A percentile compares a stretch with the other conserved stretches of the same genome.
phyloP scores from a whole-genome alignment of 2,113 vertebrate genomes.

The Pardalotus punctatus region DNA sequence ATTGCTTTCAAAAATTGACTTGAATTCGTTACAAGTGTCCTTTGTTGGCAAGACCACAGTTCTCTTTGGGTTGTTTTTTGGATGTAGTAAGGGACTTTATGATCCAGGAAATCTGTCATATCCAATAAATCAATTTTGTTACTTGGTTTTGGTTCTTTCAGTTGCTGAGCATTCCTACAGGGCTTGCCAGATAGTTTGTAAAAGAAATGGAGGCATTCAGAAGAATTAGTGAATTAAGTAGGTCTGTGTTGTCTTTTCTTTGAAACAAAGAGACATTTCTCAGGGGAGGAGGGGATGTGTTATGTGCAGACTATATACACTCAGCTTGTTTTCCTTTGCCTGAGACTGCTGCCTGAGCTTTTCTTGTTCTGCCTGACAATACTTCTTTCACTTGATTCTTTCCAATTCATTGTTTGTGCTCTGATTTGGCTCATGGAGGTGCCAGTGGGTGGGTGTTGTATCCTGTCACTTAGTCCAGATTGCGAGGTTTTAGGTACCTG shows the following conservation, averaged over 20 bases:
- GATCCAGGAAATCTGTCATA: constrained; percentile 1
- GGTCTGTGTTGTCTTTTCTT: not conserved
- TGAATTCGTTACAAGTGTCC: not conserved
- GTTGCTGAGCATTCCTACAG: not conserved
- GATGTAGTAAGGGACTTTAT: not conserved
- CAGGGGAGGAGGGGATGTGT: not conserved
- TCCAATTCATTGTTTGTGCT: constrained; percentile 19
- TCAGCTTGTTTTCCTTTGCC: constrained; percentile 45
- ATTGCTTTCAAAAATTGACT: not conserved
- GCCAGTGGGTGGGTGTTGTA: not conserved
- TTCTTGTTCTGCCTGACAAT: constrained; percentile 41
- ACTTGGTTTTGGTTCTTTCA: constrained; percentile 6
- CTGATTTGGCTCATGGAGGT: constrained; percentile 1
- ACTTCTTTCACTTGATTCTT: constrained; percentile 35
- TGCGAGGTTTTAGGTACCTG: not conserved
- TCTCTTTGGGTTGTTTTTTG: not conserved
- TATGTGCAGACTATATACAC: not conserved
- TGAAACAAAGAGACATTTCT: constrained; percentile 18
- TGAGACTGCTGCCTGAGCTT: constrained; percentile 27
- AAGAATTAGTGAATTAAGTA: constrained; percentile 49
- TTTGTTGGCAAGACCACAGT: not conserved
- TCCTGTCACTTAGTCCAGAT: not conserved
- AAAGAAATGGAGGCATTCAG: constrained; percentile 19
- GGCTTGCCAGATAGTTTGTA: constrained; percentile 2
- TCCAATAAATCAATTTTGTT: not conserved